Conservation (phyloP, 2,888 invertebrate genomes). For the Apamea monoglypha region DNA sequence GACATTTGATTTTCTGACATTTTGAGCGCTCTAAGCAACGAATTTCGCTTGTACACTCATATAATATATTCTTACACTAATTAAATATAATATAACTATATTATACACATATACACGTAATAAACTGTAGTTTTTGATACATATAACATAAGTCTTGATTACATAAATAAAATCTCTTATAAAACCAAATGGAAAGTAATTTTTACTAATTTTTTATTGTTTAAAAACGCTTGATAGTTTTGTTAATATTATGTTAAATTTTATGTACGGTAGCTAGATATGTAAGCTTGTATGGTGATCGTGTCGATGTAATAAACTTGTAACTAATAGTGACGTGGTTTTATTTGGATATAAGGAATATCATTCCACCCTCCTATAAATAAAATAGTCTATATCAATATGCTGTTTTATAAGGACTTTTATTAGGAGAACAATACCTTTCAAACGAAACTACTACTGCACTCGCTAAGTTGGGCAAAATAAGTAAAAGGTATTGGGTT, state of each 20-base stretch:
- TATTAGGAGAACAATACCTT: no score
- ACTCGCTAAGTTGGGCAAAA: no score
- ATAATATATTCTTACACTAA: conserved; percentile 58
- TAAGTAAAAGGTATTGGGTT: no score
- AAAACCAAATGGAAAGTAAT: conserved; percentile 65
- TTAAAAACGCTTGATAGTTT: conserved; percentile 63
- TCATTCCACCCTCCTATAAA: neutral
- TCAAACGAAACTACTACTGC: no score
- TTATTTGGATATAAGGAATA: conserved; percentile 55
- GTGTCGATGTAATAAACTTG: conserved; percentile 65
- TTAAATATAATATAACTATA: conserved; percentile 54
- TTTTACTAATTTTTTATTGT: conserved; percentile 64
- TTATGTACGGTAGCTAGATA: conserved; percentile 63
- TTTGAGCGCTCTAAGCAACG: conserved; percentile 45
- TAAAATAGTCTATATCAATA: neutral
- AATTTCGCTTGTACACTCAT: conserved; percentile 55
- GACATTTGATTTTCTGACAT: neutral
- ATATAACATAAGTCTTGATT: conserved; percentile 60
- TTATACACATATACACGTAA: conserved; percentile 51
- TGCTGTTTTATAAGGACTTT: no score
- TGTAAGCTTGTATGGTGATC: conserved; percentile 53
- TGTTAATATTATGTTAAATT: conserved; percentile 67
- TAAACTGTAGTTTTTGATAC: conserved; percentile 69
- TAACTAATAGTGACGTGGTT: conserved; percentile 62
- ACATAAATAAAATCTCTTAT: conserved; percentile 64